Conservation (phyloP, 2,797 vertebrate genomes). For the Enteromius viviparus region DNA sequence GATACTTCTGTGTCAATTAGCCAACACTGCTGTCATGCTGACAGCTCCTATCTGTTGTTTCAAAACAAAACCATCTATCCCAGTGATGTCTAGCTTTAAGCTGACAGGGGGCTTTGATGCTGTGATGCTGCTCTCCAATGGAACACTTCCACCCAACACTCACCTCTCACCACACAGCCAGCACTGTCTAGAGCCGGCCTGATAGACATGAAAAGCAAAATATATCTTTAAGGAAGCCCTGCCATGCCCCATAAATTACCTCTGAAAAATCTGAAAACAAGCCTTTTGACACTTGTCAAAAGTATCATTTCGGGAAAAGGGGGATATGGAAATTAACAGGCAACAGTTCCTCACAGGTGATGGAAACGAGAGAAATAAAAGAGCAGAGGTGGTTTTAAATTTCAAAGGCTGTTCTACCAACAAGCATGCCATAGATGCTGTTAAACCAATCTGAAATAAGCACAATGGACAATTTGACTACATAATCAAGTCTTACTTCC, state of each 20-base stretch:
- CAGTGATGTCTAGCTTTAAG: slow-evolving; percentile 69
- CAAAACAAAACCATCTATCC: slow-evolving; percentile 67
- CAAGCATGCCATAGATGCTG: not conserved
- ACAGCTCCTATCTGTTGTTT: slow-evolving; percentile 68
- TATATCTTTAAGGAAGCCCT: slow-evolving; percentile 65
- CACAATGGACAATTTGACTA: slow-evolving; percentile 42
- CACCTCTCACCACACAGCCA: slow-evolving; percentile 44
- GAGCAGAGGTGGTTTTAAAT: slow-evolving; percentile 33
- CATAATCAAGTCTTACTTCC: slow-evolving; percentile 47
- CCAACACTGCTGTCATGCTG: slow-evolving; percentile 63
- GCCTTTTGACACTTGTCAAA: slow-evolving; percentile 55
- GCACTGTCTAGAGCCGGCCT: slow-evolving; percentile 61
- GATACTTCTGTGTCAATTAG: slow-evolving; percentile 69
- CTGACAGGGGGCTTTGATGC: slow-evolving; percentile 75
- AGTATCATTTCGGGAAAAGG: slow-evolving; percentile 33
- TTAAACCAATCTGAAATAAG: slow-evolving; percentile 19
- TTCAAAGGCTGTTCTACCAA: slow-evolving; percentile 41
- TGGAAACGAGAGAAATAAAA: slow-evolving; percentile 24
- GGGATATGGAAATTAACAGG: slow-evolving; percentile 49
- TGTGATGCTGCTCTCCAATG: slow-evolving; percentile 56
- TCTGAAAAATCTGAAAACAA: slow-evolving; percentile 65
- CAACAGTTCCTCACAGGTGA: slow-evolving; percentile 44
- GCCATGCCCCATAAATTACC: slow-evolving; percentile 63
- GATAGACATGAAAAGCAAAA: slow-evolving; percentile 69
- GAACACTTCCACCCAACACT: slow-evolving; percentile 51